Evolutionary conservation across 2,888 invertebrate species (phyloP).

Genomic region (Imbricaverruca yamaguchii): DNA sequence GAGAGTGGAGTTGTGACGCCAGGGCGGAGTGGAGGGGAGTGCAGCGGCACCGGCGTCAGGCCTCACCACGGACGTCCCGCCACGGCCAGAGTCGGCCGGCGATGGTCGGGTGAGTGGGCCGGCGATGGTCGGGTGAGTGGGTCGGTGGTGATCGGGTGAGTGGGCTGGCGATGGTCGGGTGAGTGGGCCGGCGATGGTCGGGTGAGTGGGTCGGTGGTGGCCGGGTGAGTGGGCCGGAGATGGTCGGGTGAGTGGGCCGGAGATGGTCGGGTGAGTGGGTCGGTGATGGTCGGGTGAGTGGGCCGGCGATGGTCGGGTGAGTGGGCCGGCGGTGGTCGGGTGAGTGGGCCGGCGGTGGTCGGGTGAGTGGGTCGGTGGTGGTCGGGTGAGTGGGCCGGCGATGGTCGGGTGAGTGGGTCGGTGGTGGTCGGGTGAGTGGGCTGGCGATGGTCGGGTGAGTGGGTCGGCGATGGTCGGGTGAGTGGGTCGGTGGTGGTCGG

Average conservation of each 20-base stretch:
- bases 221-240: background rate
- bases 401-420: too few relatives aligned
- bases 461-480: too few relatives aligned
- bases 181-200: background rate
- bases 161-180: background rate
- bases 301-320: background rate
- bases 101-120: background rate
- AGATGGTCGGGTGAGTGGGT: background rate
- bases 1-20: too few relatives aligned
- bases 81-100: background rate
- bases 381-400: background rate
- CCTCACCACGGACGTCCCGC: constrained; percentile 3
- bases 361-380: background rate
- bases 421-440: too few relatives aligned
- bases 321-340: background rate
- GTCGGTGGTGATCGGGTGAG: background rate
- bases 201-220: too few relatives aligned
- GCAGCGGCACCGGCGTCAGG: background rate
- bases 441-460: too few relatives aligned
- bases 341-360: too few relatives aligned
- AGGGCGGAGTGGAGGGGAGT: too few relatives aligned
- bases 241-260: background rate
- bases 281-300: background rate
- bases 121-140: background rate
- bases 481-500: too few relatives aligned